Percentiles rank a stretch among this genome's conserved stretches.
phyloP scores from a whole-genome alignment of 2,888 invertebrate genomes.

The Octodonta nipae region DNA sequence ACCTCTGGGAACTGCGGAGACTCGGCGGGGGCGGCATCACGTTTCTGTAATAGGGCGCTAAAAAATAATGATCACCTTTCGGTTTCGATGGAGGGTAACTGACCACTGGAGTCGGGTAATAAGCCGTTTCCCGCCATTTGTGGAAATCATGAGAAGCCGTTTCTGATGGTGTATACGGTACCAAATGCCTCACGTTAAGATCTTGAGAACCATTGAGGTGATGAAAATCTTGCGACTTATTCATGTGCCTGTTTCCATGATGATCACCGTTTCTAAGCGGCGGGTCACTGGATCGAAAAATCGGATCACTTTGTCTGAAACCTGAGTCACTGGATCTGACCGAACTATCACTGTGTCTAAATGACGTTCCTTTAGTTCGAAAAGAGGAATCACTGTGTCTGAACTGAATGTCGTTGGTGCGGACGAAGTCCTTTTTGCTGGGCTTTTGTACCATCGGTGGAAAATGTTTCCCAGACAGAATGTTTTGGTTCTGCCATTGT shows the following conservation, averaged over 20 bases:
- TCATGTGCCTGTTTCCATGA: no score
- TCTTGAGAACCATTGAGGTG: no score
- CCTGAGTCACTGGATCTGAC: not conserved
- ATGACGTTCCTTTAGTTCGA: constrained; percentile 13
- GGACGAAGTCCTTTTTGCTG: constrained; percentile 23
- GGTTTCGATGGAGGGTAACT: constrained; percentile 39
- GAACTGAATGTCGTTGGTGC: constrained; percentile 1
- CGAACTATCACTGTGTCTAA: not conserved
- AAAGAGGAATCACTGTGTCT: constrained; percentile 23
- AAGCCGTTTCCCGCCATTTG: constrained; percentile 31
- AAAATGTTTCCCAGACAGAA: constrained; percentile 44
- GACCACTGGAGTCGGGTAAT: constrained; percentile 40
- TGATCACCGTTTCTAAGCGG: no score
- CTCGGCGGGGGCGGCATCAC: constrained; percentile 48
- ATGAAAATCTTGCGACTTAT: no score
- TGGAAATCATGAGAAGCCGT: constrained; percentile 6
- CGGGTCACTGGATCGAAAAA: not conserved
- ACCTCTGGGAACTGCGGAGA: constrained; percentile 25
- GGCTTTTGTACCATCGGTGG: constrained; percentile 10
- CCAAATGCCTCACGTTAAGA: no score
- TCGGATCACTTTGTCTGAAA: not conserved
- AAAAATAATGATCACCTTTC: constrained; percentile 43
- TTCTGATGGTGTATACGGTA: no score
- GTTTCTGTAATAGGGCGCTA: constrained; percentile 55
- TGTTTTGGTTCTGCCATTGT: constrained; percentile 33